Evolutionary conservation across 2,888 invertebrate genomes (phyloP).

Genomic region (Lochmaea capreae): DNA sequence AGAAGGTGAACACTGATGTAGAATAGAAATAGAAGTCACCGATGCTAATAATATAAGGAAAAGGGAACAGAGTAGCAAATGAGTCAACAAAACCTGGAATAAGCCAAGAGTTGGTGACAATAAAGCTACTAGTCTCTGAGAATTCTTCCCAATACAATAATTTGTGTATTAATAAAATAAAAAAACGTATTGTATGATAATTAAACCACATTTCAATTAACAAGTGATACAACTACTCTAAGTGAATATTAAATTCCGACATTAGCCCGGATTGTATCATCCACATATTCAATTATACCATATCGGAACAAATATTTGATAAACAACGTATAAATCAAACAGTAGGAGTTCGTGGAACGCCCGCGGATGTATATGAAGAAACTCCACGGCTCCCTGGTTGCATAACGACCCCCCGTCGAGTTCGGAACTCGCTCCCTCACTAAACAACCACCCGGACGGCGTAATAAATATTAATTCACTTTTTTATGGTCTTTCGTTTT

Average conservation of each 20-base stretch:
- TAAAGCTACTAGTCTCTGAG: no score
- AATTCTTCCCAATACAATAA: no score
- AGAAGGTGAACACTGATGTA: no score
- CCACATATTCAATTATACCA: slow-evolving; percentile 32
- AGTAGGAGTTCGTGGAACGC: slow-evolving; percentile 52
- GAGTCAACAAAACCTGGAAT: no score
- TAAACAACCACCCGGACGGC: slow-evolving; percentile 52
- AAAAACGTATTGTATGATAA: not conserved
- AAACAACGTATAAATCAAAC: slow-evolving; percentile 56
- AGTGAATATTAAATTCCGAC: not conserved
- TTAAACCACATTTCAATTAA: not conserved
- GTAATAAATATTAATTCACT: slow-evolving; percentile 61
- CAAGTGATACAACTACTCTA: not conserved
- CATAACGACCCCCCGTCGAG: slow-evolving; percentile 49
- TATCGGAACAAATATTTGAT: slow-evolving; percentile 41
- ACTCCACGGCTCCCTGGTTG: slow-evolving; percentile 42
- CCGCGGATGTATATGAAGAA: slow-evolving; percentile 47
- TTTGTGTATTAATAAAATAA: no score
- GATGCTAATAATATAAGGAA: no score
- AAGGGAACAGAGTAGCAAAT: no score
- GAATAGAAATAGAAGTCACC: no score
- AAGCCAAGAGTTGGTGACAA: no score
- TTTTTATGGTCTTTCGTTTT: slow-evolving; percentile 58
- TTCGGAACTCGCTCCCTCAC: slow-evolving; percentile 43
- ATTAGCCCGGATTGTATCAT: slow-evolving; percentile 13